Evolutionary conservation across 2,113 vertebrate species (phyloP).

Genomic region (Bufo gargarizans): DNA sequence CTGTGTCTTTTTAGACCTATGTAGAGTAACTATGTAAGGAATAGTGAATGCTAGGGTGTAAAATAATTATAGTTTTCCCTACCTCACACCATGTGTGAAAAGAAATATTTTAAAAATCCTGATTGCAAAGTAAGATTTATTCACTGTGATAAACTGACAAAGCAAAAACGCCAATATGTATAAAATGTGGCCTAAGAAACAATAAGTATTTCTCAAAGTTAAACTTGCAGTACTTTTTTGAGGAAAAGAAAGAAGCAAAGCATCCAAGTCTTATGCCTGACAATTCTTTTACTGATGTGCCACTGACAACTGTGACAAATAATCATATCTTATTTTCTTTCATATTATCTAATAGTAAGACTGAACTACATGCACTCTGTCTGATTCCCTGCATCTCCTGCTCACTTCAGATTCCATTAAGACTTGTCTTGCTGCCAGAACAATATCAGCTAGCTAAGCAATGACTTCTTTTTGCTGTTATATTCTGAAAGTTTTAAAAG

Average conservation of each 20-base stretch:
- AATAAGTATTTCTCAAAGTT: background rate
- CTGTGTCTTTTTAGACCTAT: too few species aligned
- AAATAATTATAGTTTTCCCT: too few species aligned
- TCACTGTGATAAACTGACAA: background rate
- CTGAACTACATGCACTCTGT: conserved; percentile 2
- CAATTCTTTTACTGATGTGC: background rate
- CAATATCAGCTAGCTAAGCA: background rate
- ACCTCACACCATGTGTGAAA: too few species aligned
- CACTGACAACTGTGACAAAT: background rate
- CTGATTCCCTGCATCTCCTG: background rate
- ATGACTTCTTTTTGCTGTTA: background rate
- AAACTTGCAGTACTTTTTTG: background rate
- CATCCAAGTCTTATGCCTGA: background rate
- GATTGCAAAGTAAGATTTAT: background rate
- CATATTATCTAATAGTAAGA: background rate
- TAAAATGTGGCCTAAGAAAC: background rate
- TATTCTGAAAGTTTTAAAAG: background rate
- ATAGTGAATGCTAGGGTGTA: too few species aligned
- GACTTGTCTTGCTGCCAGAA: conserved; percentile 7
- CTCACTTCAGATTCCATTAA: conserved; percentile 17
- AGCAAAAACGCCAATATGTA: background rate
- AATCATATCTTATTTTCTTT: background rate
- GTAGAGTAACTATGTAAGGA: too few species aligned
- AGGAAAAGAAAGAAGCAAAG: background rate
- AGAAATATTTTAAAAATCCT: background rate